Percentiles rank a stretch among this genome's conserved stretches.
phyloP scores from a whole-genome alignment of 2,797 vertebrate species.

The Myiotriccus ornatus region DNA sequence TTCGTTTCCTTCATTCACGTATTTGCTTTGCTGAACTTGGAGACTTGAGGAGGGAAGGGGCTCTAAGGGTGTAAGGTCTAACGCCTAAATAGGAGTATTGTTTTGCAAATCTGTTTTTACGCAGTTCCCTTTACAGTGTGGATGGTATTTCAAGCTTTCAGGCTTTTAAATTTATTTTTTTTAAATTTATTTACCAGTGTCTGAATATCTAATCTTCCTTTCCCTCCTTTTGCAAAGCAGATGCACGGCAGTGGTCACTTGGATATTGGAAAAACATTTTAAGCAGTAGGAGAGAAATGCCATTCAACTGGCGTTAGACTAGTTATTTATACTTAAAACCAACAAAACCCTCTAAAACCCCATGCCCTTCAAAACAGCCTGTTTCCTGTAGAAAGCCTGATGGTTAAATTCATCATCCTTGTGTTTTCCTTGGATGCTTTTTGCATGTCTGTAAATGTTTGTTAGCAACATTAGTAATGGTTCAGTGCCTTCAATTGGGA shows the following conservation, averaged over 20 bases:
- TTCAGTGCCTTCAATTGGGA: neutral
- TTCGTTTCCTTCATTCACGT: neutral
- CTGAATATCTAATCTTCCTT: neutral
- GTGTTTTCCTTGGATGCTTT: neutral
- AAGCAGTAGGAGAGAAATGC: neutral
- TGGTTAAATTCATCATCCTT: neutral
- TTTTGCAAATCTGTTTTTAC: neutral
- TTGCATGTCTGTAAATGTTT: neutral
- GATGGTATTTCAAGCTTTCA: neutral
- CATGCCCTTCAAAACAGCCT: neutral
- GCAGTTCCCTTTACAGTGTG: neutral
- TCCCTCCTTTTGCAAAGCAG: neutral
- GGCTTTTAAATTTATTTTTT: neutral
- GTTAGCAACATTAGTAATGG: neutral
- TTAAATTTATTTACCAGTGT: neutral
- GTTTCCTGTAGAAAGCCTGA: neutral
- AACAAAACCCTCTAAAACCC: neutral
- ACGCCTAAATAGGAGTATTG: neutral
- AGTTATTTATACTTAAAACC: neutral
- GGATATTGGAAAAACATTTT: neutral
- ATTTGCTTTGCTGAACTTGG: neutral
- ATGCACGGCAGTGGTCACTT: neutral
- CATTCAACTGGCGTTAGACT: neutral
- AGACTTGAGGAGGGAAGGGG: neutral
- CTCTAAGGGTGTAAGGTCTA: neutral